These are phyloP conservation scores for Chesias legatella DNA, from an alignment of 2,888 invertebrate genomes.

Conservation along the genomic window DNA sequence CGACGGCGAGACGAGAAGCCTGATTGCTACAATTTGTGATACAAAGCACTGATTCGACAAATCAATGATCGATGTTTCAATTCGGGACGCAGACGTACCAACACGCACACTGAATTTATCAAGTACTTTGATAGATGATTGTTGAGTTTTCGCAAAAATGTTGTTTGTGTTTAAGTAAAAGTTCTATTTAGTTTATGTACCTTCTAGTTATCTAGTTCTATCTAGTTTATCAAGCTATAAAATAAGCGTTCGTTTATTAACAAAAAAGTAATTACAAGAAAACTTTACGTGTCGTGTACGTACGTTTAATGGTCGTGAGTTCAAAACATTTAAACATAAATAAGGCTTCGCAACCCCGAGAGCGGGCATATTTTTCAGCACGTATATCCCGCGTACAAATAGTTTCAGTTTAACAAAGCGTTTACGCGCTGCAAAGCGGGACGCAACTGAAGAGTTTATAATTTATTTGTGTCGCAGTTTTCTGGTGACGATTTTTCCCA, in stretches of 20 bases:
- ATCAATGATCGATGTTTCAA: constrained; percentile 4
- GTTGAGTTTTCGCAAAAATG: no score
- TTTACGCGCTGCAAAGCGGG: constrained; percentile 52
- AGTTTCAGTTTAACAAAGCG: constrained; percentile 56
- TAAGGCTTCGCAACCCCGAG: constrained; percentile 13
- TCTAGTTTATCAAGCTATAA: no score
- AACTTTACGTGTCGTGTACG: no score
- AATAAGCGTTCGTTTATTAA: not conserved
- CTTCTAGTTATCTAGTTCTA: no score
- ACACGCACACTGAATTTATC: no score
- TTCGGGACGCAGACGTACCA: no score
- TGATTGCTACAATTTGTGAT: constrained; percentile 54
- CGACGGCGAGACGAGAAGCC: constrained; percentile 51
- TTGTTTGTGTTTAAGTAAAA: no score
- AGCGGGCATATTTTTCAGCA: constrained; percentile 20
- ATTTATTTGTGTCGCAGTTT: constrained; percentile 78
- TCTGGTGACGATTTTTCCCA: constrained; percentile 80
- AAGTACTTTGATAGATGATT: no score
- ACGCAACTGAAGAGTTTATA: constrained; percentile 67
- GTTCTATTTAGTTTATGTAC: no score
- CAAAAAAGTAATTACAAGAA: no score
- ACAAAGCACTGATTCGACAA: constrained; percentile 43
- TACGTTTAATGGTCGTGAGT: not conserved
- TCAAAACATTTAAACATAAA: constrained; percentile 16
- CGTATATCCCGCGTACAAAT: constrained; percentile 29